phyloP scores from a whole-genome alignment of 2,113 vertebrate genomes.

The Cygnus atratus region DNA sequence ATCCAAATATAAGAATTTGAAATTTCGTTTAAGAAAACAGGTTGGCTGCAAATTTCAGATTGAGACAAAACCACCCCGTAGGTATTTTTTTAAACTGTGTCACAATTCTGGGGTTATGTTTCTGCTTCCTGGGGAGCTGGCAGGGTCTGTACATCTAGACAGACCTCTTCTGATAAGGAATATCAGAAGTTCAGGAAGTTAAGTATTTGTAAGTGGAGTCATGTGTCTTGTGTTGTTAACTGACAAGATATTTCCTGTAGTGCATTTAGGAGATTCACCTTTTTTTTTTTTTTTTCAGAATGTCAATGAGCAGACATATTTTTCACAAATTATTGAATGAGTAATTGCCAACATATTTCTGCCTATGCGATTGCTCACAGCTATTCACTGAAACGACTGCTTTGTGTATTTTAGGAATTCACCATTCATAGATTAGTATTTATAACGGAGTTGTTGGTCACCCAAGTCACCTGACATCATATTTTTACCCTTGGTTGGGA shows the following conservation, averaged over 20 bases:
- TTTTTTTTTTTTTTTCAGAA: background rate
- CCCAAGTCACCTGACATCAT: background rate
- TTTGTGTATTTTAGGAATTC: background rate
- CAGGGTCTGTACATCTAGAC: background rate
- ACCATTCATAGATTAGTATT: background rate
- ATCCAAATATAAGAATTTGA: background rate
- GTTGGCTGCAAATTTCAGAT: background rate
- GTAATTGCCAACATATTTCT: conserved; percentile 3
- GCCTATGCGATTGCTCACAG: background rate
- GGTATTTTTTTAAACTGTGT: background rate
- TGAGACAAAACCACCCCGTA: background rate
- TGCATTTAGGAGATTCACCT: background rate
- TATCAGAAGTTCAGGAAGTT: background rate
- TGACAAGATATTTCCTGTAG: background rate
- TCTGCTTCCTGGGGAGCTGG: background rate
- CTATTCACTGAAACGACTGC: background rate
- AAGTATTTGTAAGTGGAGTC: background rate
- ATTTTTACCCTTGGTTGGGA: background rate
- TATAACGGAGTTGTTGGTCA: background rate
- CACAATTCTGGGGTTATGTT: background rate
- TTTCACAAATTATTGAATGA: conserved; percentile 34
- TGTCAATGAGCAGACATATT: conserved; percentile 16
- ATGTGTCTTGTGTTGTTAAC: background rate
- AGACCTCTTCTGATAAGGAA: background rate
- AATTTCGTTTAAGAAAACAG: background rate